Conservation (phyloP, 1,140 invertebrate genomes). For the Drosophila baimaii region DNA sequence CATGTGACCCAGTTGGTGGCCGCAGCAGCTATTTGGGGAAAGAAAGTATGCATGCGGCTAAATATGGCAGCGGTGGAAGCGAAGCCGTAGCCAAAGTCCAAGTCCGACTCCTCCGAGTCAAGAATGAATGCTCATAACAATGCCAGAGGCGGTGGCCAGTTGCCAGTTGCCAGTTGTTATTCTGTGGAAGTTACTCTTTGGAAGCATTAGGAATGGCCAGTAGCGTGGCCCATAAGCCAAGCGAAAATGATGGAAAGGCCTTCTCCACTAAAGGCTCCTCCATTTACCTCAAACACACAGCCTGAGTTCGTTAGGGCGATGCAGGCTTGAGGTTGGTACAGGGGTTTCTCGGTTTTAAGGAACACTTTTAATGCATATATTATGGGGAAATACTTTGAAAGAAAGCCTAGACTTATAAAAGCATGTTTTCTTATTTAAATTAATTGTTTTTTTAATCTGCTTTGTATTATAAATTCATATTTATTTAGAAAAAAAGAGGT, state of each 20-base stretch:
- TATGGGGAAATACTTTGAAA: too few relatives aligned
- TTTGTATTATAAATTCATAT: too few relatives aligned
- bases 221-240: background rate
- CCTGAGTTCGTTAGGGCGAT: background rate
- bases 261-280: background rate
- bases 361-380: too few relatives aligned
- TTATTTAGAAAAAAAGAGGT: too few relatives aligned
- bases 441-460: too few relatives aligned
- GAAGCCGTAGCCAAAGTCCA: background rate
- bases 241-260: background rate
- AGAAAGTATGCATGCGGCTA: conserved; percentile 33
- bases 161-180: conserved; percentile 8
- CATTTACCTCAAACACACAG: background rate
- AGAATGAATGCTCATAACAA: conserved; percentile 24
- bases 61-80: conserved; percentile 18
- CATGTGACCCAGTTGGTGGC: conserved; percentile 43
- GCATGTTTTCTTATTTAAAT: too few relatives aligned
- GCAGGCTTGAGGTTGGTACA: background rate
- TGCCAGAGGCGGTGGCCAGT: background rate
- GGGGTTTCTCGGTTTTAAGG: too few relatives aligned
- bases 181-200: too few relatives aligned
- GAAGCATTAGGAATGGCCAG: too few relatives aligned
- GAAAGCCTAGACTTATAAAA: too few relatives aligned
- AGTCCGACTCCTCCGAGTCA: conserved; percentile 9
- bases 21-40: conserved; percentile 21